These are phyloP conservation scores for Gymnosoma rotundatum DNA, from an alignment of 2,888 invertebrate genomes.

Conservation along the genomic window DNA sequence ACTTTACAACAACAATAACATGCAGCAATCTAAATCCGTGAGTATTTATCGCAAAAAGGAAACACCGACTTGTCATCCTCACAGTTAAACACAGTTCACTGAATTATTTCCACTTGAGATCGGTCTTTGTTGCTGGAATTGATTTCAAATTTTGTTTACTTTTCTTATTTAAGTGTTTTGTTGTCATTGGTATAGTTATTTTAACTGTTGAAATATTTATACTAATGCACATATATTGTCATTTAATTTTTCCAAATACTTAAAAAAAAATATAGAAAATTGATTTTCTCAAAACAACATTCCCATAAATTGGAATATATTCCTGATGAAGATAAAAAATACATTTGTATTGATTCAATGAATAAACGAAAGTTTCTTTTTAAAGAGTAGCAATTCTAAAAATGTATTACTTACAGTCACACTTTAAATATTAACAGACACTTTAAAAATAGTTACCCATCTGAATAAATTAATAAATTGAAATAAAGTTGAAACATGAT, in stretches of 20 bases:
- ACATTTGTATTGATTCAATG: no score
- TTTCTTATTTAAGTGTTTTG: conserved; percentile 22
- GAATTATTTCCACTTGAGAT: conserved; percentile 66
- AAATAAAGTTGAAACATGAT: no score
- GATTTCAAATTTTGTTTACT: conserved; percentile 45
- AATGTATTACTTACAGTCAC: no score
- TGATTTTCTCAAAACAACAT: no score
- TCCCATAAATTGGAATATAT: no score
- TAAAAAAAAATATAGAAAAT: not conserved
- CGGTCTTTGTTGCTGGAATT: conserved; percentile 60
- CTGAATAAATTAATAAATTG: no score
- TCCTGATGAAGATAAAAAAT: no score
- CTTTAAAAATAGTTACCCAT: no score
- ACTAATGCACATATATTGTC: not conserved
- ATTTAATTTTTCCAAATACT: not conserved
- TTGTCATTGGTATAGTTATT: conserved; percentile 23
- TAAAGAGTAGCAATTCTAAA: no score
- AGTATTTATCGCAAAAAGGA: conserved; percentile 58
- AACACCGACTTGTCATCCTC: conserved; percentile 63
- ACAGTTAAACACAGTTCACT: conserved; percentile 64
- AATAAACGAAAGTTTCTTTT: no score
- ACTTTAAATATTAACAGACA: no score
- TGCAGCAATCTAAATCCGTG: conserved; percentile 43
- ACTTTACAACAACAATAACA: conserved; percentile 17
- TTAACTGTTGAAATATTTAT: not conserved